phyloP scores from a whole-genome alignment of 2,113 vertebrate species.

The Tamias sibiricus region DNA sequence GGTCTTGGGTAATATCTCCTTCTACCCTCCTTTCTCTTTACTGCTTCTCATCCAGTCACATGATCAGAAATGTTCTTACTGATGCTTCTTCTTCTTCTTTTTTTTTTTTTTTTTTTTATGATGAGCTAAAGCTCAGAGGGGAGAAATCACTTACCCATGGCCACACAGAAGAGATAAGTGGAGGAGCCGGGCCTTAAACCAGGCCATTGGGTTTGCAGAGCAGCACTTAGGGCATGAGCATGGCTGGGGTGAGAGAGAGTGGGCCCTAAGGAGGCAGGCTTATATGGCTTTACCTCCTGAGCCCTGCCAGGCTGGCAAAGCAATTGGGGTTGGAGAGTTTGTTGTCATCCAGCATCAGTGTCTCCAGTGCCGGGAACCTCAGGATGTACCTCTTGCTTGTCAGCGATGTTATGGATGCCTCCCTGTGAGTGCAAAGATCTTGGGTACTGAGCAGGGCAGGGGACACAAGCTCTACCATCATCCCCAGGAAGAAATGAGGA shows the following conservation, averaged over 20 bases:
- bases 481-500: background rate
- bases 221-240: background rate
- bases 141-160: background rate
- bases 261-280: background rate
- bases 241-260: background rate
- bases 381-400: conserved; percentile 70
- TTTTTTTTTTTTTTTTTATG: too few relatives aligned
- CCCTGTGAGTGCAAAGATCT: conserved; percentile 67
- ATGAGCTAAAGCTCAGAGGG: conserved; percentile 36
- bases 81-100: too few relatives aligned
- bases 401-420: conserved; percentile 38
- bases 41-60: background rate
- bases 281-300: conserved; percentile 86
- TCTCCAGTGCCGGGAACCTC: conserved; percentile 88
- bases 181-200: background rate
- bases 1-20: background rate
- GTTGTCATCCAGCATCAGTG: conserved; percentile 92
- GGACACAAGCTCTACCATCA: background rate
- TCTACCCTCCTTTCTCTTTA: conserved; percentile 13
- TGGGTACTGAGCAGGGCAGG: background rate
- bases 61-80: conserved; percentile 18
- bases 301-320: conserved; percentile 88
- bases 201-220: background rate
- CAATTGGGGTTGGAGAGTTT: conserved; percentile 85
- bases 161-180: background rate